Conservation (phyloP, 2,113 vertebrate species). For the Danio rerio region GRCz12tu NC_133179.1:6060001-6060500, state of each 20-base stretch:
- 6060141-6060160: conserved; percentile 12
- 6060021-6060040: conserved; percentile 29
- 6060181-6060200: not conserved
- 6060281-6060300: not conserved
- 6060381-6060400: conserved; percentile 5
- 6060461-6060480: conserved; percentile 24
- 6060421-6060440: conserved; percentile 1
- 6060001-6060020: conserved; percentile 48
- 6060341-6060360: conserved; percentile 12
- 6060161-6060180: not conserved
- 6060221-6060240: not conserved
- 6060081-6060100: not conserved
- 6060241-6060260: conserved; percentile 9
- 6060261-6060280: not conserved
- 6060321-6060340: conserved; percentile 8
- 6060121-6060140: not conserved
- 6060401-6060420: conserved; percentile 6
- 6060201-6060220: not conserved
- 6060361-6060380: conserved; percentile 30
- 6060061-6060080: not conserved
- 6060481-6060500: conserved; percentile 41
- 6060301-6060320: not conserved
- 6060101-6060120: not conserved
- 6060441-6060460: conserved; percentile 38
- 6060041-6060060: not conserved